Conservation (phyloP, 2,888 invertebrate species). For the Chesias legatella region DNA sequence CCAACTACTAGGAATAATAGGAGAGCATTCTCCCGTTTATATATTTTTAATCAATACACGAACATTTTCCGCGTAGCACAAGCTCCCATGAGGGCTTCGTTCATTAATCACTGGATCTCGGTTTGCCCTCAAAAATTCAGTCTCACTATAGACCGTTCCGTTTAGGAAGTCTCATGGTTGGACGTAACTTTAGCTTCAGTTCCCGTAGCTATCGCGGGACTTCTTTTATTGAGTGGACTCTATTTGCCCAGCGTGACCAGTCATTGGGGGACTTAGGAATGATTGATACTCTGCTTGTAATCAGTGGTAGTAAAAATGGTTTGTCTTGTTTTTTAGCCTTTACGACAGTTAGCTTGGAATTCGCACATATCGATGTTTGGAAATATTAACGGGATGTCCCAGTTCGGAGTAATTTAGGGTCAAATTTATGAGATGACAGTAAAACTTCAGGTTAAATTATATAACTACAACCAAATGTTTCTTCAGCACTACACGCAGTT, state of each 20-base stretch:
- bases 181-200: too few relatives aligned
- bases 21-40: constrained; percentile 10
- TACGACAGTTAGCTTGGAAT: not conserved
- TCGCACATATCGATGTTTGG: constrained; percentile 3
- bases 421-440: too few relatives aligned
- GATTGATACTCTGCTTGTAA: constrained; percentile 20
- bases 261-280: constrained; percentile 34
- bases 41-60: constrained; percentile 45
- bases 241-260: constrained; percentile 29
- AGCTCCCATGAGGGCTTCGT: constrained; percentile 33
- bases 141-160: constrained; percentile 21
- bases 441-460: too few relatives aligned
- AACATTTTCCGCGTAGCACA: constrained; percentile 42
- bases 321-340: not conserved
- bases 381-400: constrained; percentile 15
- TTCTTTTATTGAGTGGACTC: too few relatives aligned
- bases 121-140: constrained; percentile 64
- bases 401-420: too few relatives aligned
- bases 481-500: too few relatives aligned
- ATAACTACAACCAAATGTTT: too few relatives aligned
- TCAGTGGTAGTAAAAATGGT: constrained; percentile 6
- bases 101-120: constrained; percentile 61
- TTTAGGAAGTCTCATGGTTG: too few relatives aligned
- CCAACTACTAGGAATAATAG: constrained; percentile 11
- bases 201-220: too few relatives aligned